phyloP scores from a whole-genome alignment of 1,140 invertebrate species.

The Drosophila baimaii region DNA sequence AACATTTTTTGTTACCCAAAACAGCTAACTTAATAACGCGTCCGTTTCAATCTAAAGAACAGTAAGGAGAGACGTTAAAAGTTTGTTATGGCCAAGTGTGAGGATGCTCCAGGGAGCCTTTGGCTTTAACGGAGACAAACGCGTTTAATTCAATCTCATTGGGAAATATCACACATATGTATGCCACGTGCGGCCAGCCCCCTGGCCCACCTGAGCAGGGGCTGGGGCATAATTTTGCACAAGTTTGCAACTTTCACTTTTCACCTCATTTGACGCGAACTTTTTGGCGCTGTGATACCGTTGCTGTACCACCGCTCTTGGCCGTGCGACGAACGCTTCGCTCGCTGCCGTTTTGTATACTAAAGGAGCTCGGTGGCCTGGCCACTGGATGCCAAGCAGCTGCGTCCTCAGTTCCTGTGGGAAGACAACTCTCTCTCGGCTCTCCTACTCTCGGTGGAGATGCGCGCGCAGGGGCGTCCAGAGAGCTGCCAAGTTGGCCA shows the following conservation, averaged over 20 bases:
- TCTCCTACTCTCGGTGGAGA: slow-evolving; percentile 16
- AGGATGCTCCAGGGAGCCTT: slow-evolving; percentile 29
- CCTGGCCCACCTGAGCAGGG: slow-evolving; percentile 24
- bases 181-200: slow-evolving; percentile 35
- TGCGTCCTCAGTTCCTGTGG: slow-evolving; percentile 70
- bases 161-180: slow-evolving; percentile 58
- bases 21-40: slow-evolving; percentile 22
- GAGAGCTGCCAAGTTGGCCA: slow-evolving; percentile 52
- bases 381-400: slow-evolving; percentile 66
- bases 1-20: slow-evolving; percentile 5
- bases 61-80: slow-evolving; percentile 19
- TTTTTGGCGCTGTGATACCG: slow-evolving; percentile 48
- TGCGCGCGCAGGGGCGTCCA: slow-evolving; percentile 68
- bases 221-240: slow-evolving; percentile 30
- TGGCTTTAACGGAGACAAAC: slow-evolving; percentile 21
- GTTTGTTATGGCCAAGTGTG: slow-evolving; percentile 21
- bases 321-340: slow-evolving; percentile 49
- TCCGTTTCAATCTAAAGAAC: slow-evolving; percentile 12
- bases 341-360: slow-evolving; percentile 69
- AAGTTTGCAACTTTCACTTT: slow-evolving; percentile 71
- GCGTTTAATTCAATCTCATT: slow-evolving; percentile 45
- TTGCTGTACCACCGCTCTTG: slow-evolving; percentile 9
- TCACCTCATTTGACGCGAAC: slow-evolving; percentile 60
- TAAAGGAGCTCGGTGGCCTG: slow-evolving; percentile 45
- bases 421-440: slow-evolving; percentile 44